Percentiles rank a stretch among this genome's conserved stretches.
Conservation (phyloP, 2,797 vertebrate species). For the Pipistrellus nathusii region DNA sequence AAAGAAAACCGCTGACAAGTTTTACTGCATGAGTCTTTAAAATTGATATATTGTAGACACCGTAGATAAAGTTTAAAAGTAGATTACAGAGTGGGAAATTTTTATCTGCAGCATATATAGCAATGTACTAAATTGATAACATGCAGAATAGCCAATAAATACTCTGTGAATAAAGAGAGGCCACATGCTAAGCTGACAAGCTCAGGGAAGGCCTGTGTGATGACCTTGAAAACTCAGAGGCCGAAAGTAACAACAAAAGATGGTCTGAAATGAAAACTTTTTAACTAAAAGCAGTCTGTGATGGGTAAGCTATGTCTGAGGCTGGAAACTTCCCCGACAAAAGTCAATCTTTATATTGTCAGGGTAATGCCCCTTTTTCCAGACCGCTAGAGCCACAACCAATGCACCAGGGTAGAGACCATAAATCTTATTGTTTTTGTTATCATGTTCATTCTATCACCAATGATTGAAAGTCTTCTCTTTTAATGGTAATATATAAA, state of each 20-base stretch:
- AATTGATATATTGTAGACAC: neutral
- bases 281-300: neutral
- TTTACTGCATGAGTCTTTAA: neutral
- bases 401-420: too few species aligned
- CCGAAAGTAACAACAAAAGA: neutral
- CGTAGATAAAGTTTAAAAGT: neutral
- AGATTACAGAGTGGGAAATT: neutral
- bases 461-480: too few species aligned
- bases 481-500: neutral
- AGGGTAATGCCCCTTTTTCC: neutral
- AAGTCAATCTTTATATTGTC: neutral
- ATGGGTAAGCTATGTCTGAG: neutral
- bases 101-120: neutral
- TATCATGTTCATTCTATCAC: neutral
- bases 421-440: neutral
- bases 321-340: neutral
- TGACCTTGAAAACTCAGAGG: neutral
- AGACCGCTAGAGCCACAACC: too few species aligned
- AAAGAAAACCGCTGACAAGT: neutral
- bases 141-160: conserved; percentile 7
- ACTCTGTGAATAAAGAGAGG: neutral
- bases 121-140: neutral
- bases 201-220: neutral
- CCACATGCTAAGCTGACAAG: neutral
- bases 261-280: neutral